These are phyloP conservation scores for Hyaena hyaena DNA, from an alignment of 2,113 vertebrate genomes.

Conservation along the genomic window DNA sequence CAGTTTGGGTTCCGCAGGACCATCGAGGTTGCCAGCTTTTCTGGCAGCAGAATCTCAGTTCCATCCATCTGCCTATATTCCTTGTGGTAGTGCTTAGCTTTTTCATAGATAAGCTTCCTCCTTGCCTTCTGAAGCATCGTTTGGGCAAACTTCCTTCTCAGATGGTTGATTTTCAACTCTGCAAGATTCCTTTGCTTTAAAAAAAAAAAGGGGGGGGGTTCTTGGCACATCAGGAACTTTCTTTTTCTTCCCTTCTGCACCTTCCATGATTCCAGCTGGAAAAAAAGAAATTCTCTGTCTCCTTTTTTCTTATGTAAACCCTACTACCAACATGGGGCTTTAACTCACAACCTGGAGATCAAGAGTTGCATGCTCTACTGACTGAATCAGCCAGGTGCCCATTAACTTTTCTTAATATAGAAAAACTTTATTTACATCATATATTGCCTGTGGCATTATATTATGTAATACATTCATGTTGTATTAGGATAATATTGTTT, in stretches of 20 bases:
- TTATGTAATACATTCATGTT: neutral
- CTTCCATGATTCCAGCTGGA: neutral
- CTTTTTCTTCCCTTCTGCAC: neutral
- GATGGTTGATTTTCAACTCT: neutral
- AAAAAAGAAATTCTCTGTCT: neutral
- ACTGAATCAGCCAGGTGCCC: neutral
- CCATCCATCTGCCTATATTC: neutral
- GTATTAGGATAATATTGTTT: neutral
- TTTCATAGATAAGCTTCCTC: neutral
- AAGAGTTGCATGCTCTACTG: neutral
- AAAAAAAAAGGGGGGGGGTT: neutral
- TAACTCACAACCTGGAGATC: neutral
- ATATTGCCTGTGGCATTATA: neutral
- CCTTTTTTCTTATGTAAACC: neutral
- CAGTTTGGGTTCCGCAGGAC: neutral
- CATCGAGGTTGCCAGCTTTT: neutral
- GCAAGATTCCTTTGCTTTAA: neutral
- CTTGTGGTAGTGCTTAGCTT: neutral
- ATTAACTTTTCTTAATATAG: neutral
- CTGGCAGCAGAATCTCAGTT: neutral
- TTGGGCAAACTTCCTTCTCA: neutral
- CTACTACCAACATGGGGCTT: neutral
- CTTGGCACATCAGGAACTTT: neutral
- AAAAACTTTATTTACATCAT: neutral
- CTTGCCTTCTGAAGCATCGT: neutral